Conservation (phyloP, 1,140 invertebrate species). For the Plutomurus gul region DNA sequence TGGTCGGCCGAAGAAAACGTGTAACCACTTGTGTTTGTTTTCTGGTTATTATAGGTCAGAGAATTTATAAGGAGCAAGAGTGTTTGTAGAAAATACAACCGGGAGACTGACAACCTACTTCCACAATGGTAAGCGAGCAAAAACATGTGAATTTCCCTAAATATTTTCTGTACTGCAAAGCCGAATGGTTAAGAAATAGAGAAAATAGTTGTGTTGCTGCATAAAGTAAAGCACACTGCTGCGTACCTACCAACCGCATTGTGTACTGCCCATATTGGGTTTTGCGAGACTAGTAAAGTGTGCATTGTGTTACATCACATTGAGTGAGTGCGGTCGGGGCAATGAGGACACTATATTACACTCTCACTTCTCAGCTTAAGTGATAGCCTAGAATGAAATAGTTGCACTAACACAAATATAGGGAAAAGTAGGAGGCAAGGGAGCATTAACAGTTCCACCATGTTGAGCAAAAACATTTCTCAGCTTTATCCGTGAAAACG, state of each 20-base stretch:
- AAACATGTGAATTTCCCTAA: neutral
- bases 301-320: no score
- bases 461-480: conserved; percentile 12
- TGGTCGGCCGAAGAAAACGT: no score
- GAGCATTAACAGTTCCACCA: neutral
- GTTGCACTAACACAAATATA: neutral
- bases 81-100: neutral
- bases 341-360: neutral
- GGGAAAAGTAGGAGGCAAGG: neutral
- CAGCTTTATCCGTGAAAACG: conserved; percentile 7
- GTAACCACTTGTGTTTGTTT: no score
- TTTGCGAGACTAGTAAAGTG: no score
- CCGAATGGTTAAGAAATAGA: no score
- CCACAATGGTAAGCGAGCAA: neutral
- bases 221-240: neutral
- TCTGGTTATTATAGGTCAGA: no score
- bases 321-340: neutral
- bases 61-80: no score
- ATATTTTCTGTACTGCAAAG: neutral
- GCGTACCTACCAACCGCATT: no score
- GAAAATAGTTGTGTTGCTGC: no score
- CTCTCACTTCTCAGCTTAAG: neutral
- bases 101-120: neutral
- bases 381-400: neutral
- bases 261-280: no score